Evolutionary conservation across 2,113 vertebrate genomes (phyloP), one percentile per base, ranked within the genome.

Genomic region (Zapus hudsonius): DNA sequence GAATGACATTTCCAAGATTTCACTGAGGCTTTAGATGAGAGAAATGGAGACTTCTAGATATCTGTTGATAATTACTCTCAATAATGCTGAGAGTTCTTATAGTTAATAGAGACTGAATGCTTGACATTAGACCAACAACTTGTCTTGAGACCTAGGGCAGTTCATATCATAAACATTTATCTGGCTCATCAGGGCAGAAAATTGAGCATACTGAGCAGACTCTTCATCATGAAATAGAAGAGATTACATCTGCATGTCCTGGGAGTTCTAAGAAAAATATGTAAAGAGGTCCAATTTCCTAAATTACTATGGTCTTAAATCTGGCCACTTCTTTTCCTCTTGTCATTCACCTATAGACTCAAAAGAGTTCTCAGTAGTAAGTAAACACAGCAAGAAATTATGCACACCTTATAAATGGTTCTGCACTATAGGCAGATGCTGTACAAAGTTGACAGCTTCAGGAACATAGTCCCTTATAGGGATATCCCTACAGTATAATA

Each of bases 61-160:
- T 72, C 9, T 33, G 33, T 20, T 70, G 69, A 31, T 64, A 29
- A 23, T 2, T 59, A 9, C 7, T 3, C 5, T 55, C 40, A 15
- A 7, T 42, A 33, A 3, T 5, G 23, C 40, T 57, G 57, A 11
- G 2, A 57, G 7, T 16, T 59, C 20, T 80, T 57, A 3, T 0
- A 4, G 1, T 69, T 80, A 79, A 2, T 33, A 42, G 36, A 69
- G n/a, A 57, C 16, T 8, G 25, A 79, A 88, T 67, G n/a, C 19
- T 55, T 31, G 57, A 23, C 25, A 2, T 4, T 67, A 36, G 12
- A 4, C 20, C 12, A 67, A 16, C 5, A 33, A 57, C 2, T 42
- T 40, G 29, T 1, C 61, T 66, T 66, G n/a, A 7, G 4, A 31
- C n/a, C 12, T 23, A 25, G 52, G 52, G 6, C 7, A 55, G 25